Base-by-base conservation (phyloP, 1,140 invertebrate genomes). In the Pantala flavescens region DNA sequence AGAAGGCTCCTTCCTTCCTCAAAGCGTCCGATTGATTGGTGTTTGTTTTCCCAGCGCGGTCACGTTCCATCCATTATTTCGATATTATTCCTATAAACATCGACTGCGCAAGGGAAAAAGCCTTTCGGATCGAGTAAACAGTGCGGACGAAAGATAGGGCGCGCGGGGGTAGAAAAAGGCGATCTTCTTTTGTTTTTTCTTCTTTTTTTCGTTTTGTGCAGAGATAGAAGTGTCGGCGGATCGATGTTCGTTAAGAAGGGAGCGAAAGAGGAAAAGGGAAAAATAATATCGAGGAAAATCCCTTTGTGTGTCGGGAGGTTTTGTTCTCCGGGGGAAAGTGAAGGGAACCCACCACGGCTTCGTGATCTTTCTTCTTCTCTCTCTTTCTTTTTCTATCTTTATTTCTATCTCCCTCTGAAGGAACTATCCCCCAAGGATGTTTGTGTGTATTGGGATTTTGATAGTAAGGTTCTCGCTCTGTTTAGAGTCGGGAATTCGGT, bases 181-280 rank as follows among this genome's bases (percentile, higher is more conserved):
- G 28, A n/a, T n/a, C n/a, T n/a, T n/a, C n/a, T n/a, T n/a, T n/a
- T n/a, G 28, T 9, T 36, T 36, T 36, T 2, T 2, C 3, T 9
- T 2, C 28, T 36, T 36, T 36, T 36, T 36, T 36, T 9, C 28
- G 9, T 36, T 36, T 36, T 9, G 28, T 36, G 28, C 74, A 16
- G 71, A 72, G 70, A 70, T 5, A 43, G 73, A 74, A 70, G 74
- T 72, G 36, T 70, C 14, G 70, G 74, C 43, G 74, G 74, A 49
- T 74, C 73, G 76, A 72, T 73, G 76, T 75, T 77, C 77, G 77
- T 77, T 75, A 42, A 73, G 55, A 63, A 74, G n/a, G 55, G 76
- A 76, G 75, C 73, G 77, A 75, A 73, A 77, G 75, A 78, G 77
- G 74, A 63, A 74, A 77, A 71, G 28, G 72, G 78, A 73, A 75